phyloP scores from a whole-genome alignment of 2,888 invertebrate genomes.

The Eumerus sabulonum region DNA sequence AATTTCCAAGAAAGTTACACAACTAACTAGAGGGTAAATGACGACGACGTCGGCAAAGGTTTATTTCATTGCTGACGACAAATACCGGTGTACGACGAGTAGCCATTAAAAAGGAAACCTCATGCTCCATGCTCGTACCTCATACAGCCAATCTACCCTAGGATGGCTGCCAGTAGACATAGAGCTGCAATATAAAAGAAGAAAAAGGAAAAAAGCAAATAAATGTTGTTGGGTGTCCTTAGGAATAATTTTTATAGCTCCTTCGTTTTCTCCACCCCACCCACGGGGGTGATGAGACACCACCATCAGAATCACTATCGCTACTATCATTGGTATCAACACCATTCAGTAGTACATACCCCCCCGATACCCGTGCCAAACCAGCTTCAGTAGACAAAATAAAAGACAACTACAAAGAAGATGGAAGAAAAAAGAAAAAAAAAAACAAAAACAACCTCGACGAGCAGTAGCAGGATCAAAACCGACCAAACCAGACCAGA shows the following conservation, averaged over 20 bases:
- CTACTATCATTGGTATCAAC: too few relatives aligned
- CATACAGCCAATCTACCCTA: slow-evolving; percentile 4
- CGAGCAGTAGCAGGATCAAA: slow-evolving; percentile 19
- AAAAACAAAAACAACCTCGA: slow-evolving; percentile 51
- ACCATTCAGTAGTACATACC: slow-evolving; percentile 7
- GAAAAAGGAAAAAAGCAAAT: not conserved
- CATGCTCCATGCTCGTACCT: slow-evolving; percentile 49
- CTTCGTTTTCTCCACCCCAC: slow-evolving; percentile 58
- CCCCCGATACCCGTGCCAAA: slow-evolving; percentile 38
- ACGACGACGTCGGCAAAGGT: slow-evolving; percentile 13
- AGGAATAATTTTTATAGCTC: slow-evolving; percentile 65
- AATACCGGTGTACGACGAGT: slow-evolving; percentile 53
- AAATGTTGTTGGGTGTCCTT: slow-evolving; percentile 49
- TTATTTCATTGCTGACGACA: slow-evolving; percentile 33
- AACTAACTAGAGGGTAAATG: slow-evolving; percentile 33
- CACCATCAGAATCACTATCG: slow-evolving; percentile 17
- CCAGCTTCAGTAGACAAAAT: slow-evolving; percentile 54
- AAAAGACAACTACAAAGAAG: not conserved
- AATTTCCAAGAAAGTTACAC: slow-evolving; percentile 54
- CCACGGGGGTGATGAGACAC: slow-evolving; percentile 27
- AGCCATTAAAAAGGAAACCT: slow-evolving; percentile 59
- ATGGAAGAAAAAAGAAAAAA: slow-evolving; percentile 33
- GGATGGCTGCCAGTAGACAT: not conserved
- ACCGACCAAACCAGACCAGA: not conserved
- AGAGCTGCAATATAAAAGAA: slow-evolving; percentile 36